Evolutionary conservation across 2,113 vertebrate species (phyloP).

Genomic region (Oplegnathus fasciatus): DNA sequence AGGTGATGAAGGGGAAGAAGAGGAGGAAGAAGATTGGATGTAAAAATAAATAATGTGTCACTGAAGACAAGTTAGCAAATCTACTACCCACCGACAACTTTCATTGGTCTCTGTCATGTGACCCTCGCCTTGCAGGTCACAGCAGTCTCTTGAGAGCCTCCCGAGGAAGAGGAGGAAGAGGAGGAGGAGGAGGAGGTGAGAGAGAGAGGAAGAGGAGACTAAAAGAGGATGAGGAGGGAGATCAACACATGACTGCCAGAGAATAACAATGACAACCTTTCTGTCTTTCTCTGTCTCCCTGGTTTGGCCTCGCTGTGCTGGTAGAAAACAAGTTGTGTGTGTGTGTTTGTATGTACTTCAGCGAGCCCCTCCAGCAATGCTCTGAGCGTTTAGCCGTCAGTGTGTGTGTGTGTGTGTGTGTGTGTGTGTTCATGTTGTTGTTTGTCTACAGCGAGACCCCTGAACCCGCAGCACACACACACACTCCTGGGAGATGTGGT

Average conservation of each 20-base stretch:
- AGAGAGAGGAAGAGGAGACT: neutral
- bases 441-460: neutral
- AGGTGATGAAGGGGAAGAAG: no score
- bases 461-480: neutral
- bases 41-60: no score
- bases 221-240: slow-evolving; percentile 6
- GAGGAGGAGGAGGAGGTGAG: slow-evolving; percentile 22
- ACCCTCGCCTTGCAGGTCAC: neutral
- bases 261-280: slow-evolving; percentile 10
- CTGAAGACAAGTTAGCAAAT: no score
- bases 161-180: slow-evolving; percentile 23
- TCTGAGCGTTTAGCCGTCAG: slow-evolving; percentile 73
- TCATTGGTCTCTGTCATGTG: neutral
- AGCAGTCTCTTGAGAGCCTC: neutral
- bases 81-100: neutral
- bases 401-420: neutral
- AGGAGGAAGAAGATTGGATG: no score
- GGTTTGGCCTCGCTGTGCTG: neutral
- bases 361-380: slow-evolving; percentile 80
- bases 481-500: neutral
- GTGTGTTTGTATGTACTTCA: slow-evolving; percentile 27
- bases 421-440: neutral
- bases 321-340: slow-evolving; percentile 9
- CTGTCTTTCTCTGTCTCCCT: neutral
- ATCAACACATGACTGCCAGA: neutral